phyloP scores from a whole-genome alignment of 2,113 vertebrate species.

The Variabilichromis moorii region DNA sequence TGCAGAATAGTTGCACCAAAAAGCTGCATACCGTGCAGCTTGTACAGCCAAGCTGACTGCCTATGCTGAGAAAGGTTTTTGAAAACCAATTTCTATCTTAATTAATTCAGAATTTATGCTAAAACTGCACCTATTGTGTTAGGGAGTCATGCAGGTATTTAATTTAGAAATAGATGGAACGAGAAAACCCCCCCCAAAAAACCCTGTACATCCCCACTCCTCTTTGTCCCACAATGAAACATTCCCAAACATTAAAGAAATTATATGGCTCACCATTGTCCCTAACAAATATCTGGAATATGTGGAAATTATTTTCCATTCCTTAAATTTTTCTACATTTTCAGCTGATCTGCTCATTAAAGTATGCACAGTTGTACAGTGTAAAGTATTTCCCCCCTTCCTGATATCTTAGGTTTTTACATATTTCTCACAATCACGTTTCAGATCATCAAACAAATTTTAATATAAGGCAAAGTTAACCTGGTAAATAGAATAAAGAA shows the following conservation, averaged over 20 bases:
- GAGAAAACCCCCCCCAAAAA: fast-evolving
- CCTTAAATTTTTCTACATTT: not conserved
- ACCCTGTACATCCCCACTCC: not conserved
- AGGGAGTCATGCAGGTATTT: not conserved
- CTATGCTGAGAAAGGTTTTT: not conserved
- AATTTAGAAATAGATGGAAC: not conserved
- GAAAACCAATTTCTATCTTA: not conserved
- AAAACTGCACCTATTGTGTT: not conserved
- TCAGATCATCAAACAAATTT: not conserved
- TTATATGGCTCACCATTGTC: not conserved
- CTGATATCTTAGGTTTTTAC: not conserved
- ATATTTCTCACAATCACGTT: not conserved
- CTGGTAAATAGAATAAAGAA: not conserved
- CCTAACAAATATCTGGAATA: not conserved
- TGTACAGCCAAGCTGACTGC: not conserved
- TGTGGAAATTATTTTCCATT: not conserved
- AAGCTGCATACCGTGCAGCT: not conserved
- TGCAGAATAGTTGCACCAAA: not conserved
- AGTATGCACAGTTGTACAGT: not conserved
- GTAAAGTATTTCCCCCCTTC: not conserved
- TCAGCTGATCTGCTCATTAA: not conserved
- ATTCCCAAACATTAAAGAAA: not conserved
- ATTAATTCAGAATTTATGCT: not conserved
- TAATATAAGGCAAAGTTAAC: not conserved
- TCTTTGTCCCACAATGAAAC: not conserved